Percentiles rank a stretch among this genome's conserved stretches.
Evolutionary conservation across 2,797 vertebrate species (phyloP).

Genomic region (Sebastes hopkinsi): DNA sequence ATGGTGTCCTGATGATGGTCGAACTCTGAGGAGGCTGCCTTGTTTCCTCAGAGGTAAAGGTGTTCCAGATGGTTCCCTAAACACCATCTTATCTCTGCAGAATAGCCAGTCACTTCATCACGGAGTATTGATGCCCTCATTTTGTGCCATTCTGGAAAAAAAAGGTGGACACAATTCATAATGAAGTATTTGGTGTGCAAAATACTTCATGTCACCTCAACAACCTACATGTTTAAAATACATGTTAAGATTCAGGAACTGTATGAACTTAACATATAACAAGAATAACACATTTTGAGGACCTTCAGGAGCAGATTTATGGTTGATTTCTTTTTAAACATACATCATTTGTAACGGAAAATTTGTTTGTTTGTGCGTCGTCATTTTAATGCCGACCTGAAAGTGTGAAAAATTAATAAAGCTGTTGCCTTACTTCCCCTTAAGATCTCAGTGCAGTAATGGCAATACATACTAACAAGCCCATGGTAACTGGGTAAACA

Average conservation of each 20-base stretch:
- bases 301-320: background rate
- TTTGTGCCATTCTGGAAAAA: background rate
- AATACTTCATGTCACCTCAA: background rate
- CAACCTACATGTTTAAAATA: background rate
- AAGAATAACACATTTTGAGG: background rate
- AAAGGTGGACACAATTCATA: background rate
- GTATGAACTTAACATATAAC: background rate
- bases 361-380: background rate
- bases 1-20: background rate
- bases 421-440: background rate
- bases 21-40: slow-evolving; percentile 4
- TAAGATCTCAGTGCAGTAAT: background rate
- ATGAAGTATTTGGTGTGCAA: background rate
- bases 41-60: slow-evolving; percentile 8
- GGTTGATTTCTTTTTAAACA: background rate
- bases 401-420: background rate
- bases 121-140: background rate
- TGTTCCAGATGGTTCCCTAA: slow-evolving; percentile 28
- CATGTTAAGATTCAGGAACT: background rate
- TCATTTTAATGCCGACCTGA: background rate
- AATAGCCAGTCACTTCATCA: slow-evolving; percentile 1
- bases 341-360: background rate
- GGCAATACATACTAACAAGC: background rate
- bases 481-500: background rate
- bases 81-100: background rate